Evolutionary conservation across 2,888 invertebrate genomes (phyloP).

Genomic region (Sericinus montela): DNA sequence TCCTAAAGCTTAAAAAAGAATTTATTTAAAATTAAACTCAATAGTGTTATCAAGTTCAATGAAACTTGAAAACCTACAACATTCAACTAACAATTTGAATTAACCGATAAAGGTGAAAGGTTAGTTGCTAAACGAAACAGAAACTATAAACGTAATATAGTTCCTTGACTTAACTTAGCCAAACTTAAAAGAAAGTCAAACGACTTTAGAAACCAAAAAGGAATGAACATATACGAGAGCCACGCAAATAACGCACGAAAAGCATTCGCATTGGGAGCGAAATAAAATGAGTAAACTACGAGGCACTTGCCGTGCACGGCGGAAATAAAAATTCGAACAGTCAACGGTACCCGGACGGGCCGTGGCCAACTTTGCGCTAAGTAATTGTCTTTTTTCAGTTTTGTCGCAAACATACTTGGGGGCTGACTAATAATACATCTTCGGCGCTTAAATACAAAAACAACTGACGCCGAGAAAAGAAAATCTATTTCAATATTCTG

Average conservation of each 20-base stretch:
- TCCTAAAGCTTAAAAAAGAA: too few species aligned
- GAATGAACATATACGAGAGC: neutral
- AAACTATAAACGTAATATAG: neutral
- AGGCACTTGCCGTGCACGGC: slow-evolving; percentile 17
- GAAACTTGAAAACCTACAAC: neutral
- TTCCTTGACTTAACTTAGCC: neutral
- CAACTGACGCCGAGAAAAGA: neutral
- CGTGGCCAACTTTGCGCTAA: slow-evolving; percentile 51
- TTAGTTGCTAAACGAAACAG: neutral
- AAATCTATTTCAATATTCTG: neutral
- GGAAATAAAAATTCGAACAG: slow-evolving; percentile 34
- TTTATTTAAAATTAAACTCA: slow-evolving; percentile 1
- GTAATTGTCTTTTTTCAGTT: slow-evolving; percentile 65
- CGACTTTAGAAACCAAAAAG: slow-evolving; percentile 1
- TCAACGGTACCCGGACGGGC: slow-evolving; percentile 41
- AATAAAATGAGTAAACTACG: slow-evolving; percentile 26
- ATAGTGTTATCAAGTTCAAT: slow-evolving; percentile 7
- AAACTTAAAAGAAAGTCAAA: neutral
- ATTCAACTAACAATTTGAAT: neutral
- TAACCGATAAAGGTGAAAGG: neutral
- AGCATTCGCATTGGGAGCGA: slow-evolving; percentile 21
- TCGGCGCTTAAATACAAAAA: slow-evolving; percentile 10
- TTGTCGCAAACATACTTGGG: slow-evolving; percentile 46
- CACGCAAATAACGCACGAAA: neutral
- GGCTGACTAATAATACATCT: slow-evolving; percentile 42